Base-by-base conservation (phyloP, 2,888 invertebrate species). In the Phaedon cochleariae region DNA sequence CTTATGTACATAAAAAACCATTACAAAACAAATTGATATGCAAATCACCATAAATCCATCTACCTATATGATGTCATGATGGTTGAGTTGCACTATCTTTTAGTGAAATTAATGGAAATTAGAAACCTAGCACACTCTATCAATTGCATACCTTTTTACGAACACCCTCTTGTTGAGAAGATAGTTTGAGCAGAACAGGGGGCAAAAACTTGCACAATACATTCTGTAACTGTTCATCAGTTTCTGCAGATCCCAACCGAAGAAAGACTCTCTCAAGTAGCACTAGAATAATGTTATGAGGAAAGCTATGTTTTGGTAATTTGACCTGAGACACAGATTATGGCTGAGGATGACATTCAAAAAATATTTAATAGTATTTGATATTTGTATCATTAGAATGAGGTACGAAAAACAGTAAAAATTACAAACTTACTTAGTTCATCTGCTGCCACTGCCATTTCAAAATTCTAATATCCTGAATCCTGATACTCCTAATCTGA, bases 221-320 rank as follows among this genome's bases (percentile, higher is more conserved):
- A 77, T 88, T 89, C 83, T 96, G 92, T 62, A 97, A 85, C 79
- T 96, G 93, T 61, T 95, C 94, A 85, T 97, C 97, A 5, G 91
- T 90, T 73, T 96, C 95, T 1, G 95, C 93, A 76, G 92, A 92
- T 17, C 96, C 96, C 73, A 97, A 87, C 54, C 96, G 89, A 62
- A 97, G 85, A 79, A 97, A 92, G 12, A 97, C 96, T 72, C 96
- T 87, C 82, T 97, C 97, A 80, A 97, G 85, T 55, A 97, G 87
- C 82, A 92, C 95, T 95, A 77, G 59, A 86, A 61, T 22, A 46
- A 48, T 34, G 26, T 26, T 63, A 41, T 21, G 15, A 4, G 3
- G 12, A 48, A 26, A 26, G 7, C 7, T 5, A 5, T 26, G 4
- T 5, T 26, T 26, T 26, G 26, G 7, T 26, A 5, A 26, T 26